Evolutionary conservation across 2,888 invertebrate species (phyloP).

Genomic region (Lasioglossum vierecki): DNA sequence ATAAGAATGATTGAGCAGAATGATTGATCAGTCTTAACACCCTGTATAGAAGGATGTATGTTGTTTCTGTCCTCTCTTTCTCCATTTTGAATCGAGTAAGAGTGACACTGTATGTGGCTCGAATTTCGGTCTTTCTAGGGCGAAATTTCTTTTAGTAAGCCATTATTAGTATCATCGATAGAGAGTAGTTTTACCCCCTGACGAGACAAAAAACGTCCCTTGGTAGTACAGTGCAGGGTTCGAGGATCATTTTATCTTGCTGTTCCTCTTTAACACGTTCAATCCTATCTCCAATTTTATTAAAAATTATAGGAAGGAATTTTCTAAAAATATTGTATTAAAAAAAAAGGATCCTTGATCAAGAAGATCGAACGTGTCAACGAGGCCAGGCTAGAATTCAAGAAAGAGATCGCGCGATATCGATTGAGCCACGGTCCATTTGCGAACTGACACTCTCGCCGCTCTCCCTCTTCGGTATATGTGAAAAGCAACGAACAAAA

Average conservation of each 20-base stretch:
- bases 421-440: slow-evolving; percentile 28
- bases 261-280: not conserved
- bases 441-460: not conserved
- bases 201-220: slow-evolving; percentile 1
- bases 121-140: not conserved
- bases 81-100: not conserved
- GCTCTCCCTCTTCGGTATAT: not conserved
- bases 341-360: too few relatives aligned
- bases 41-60: too few relatives aligned
- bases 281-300: too few relatives aligned
- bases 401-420: not conserved
- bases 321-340: too few relatives aligned
- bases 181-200: not conserved
- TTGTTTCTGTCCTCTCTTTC: not conserved
- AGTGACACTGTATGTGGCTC: not conserved
- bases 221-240: not conserved
- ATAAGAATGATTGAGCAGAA: too few relatives aligned
- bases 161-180: not conserved
- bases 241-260: not conserved
- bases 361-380: slow-evolving; percentile 22
- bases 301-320: too few relatives aligned
- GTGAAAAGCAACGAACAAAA: not conserved
- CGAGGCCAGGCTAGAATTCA: not conserved
- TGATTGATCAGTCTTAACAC: too few relatives aligned
- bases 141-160: not conserved